Evolutionary conservation across 2,113 vertebrate genomes (phyloP).

Genomic region (Sorex fumeus): DNA sequence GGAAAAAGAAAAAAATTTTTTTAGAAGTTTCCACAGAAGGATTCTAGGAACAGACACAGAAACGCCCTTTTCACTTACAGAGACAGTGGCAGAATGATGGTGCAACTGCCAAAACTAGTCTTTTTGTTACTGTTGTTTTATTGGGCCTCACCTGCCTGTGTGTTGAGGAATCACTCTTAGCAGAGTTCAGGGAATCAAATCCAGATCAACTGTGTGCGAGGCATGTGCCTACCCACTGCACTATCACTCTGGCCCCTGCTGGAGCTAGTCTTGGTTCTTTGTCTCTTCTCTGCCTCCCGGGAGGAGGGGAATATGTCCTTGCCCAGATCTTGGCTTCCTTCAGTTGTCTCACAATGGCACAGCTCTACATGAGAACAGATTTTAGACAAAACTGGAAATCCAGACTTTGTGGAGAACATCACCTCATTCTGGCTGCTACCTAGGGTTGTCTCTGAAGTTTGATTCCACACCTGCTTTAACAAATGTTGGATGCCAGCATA

Average conservation of each 20-base stretch:
- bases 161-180: no score
- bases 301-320: not conserved
- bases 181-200: no score
- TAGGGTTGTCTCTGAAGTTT: not conserved
- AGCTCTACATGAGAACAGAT: no score
- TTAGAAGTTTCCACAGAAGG: not conserved
- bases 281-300: not conserved
- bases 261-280: no score
- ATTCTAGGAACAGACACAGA: not conserved
- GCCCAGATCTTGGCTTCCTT: not conserved
- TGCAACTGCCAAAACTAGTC: not conserved
- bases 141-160: no score
- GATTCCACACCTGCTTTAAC: not conserved
- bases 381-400: not conserved
- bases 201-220: no score
- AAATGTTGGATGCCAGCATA: not conserved
- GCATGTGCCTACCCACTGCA: no score
- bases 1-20: not conserved
- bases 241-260: no score
- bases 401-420: not conserved
- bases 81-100: not conserved
- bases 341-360: not conserved
- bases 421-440: not conserved
- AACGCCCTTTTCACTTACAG: not conserved
- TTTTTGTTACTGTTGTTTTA: not conserved